Percentiles rank a stretch among this genome's conserved stretches.
phyloP scores from a whole-genome alignment of 2,797 vertebrate genomes.

The Crax fasciolata region DNA sequence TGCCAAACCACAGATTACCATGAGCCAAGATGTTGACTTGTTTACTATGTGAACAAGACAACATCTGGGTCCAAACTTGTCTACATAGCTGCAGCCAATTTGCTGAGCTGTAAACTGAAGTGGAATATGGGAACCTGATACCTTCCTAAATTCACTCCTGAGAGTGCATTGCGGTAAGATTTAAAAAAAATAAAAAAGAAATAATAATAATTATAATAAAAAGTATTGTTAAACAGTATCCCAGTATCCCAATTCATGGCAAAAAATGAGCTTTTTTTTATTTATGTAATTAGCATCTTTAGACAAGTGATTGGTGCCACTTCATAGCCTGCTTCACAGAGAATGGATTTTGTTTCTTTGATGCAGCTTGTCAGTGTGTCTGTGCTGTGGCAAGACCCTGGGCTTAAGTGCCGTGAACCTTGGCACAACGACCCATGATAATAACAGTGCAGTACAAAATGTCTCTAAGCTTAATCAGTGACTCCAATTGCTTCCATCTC shows the following conservation, averaged over 20 bases:
- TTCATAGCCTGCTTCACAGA: background rate
- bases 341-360: background rate
- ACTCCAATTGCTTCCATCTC: background rate
- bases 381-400: background rate
- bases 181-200: background rate
- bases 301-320: background rate
- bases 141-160: background rate
- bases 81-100: background rate
- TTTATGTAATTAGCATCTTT: background rate
- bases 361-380: background rate
- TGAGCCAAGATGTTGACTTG: no score
- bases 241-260: background rate
- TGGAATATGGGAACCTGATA: background rate
- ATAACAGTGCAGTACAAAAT: constrained; percentile 10
- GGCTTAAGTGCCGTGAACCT: background rate
- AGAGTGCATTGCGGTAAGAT: background rate
- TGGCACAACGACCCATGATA: background rate
- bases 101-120: background rate
- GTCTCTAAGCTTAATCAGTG: background rate
- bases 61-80: background rate
- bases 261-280: background rate
- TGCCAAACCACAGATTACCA: background rate
- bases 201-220: no score
- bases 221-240: background rate
- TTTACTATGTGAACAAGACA: background rate